Evolutionary conservation across 2,797 vertebrate genomes (phyloP), one percentile per base, ranked within the genome.

Genomic region (Aotus griseimembra): DNA sequence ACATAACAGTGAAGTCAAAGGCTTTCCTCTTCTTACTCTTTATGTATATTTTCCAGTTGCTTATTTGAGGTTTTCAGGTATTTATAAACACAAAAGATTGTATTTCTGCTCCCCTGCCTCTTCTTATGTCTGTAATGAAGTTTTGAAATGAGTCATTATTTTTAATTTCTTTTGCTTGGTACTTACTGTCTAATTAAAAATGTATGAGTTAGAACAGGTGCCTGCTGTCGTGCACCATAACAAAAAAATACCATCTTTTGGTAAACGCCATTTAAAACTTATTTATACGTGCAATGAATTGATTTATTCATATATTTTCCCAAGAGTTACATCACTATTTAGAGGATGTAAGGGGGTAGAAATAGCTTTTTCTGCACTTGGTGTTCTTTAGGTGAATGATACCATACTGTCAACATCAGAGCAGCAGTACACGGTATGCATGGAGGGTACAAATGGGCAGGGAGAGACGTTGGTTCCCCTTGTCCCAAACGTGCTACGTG

Each of bases 81-180:
- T 95, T 98, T 98, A 95, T 97, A 85, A 96, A 97, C 22, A 97
- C 77, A 96, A 95, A 98, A 98, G 96, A 85, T 90, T 98, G 44
- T 84, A 76, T 92, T 97, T 88, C 95, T 97, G 83, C 86, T 84
- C 30, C 85, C 36, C 39, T 92, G n/a, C 30, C 24, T 70, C 92
- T 48, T 90, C 77, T 93, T 94, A 46, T 76, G 58, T 94, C 61
- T 93, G 11, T 92, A 87, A 89, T 92, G 44, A 90, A 82, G 61
- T 94, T 93, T 93, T 76, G 41, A 92, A 95, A 80, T 90, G 55
- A 96, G 64, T 85, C 82, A 24, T 82, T n/a, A 64, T 77, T 87
- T 96, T 96, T 96, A 90, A 64, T 95, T 93, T 48, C 26, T 75
- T 97, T 93, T 75, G 67, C 55, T 93, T 81, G 79, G 12, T 79